Evolutionary conservation across 2,797 vertebrate species (phyloP), one percentile per base, ranked within the genome.

Genomic region (Sylvia borin): DNA sequence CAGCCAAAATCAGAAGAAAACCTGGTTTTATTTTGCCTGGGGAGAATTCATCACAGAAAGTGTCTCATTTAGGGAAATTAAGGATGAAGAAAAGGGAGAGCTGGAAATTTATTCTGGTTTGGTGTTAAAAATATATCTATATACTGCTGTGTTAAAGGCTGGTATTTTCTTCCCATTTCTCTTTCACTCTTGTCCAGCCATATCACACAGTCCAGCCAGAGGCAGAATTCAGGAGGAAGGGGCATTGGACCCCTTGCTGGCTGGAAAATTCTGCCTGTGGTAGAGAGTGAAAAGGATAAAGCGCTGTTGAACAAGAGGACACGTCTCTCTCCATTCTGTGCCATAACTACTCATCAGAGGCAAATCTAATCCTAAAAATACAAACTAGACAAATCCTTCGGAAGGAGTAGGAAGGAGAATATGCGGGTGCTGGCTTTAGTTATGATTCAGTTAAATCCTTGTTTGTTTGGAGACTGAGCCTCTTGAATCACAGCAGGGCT

Each of bases 1-100:
- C 86, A 97, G 96, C 85, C 94, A 95, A 96, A 97, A 96, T 95
- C 95, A 95, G 74, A 94, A 94, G 94, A 96, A 95, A 97, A 97
- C 93, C 87, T 95, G 95, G 77, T 97, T 97, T 95, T 95, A 96
- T 92, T 97, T 97, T 96, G 94, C 87, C 70, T 95, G 71, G 91
- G 94, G 96, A 96, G 87, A 96, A 95, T 92, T 94, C 81, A 97
- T 96, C 95, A 95, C 88, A 88, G 90, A 90, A 95, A 92, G 79
- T 96, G 92, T 78, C 93, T 96, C 88, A 89, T 93, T 97, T 96
- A 71, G 31, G 94, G 92, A 97, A 98, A 97, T 95, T 96, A 93
- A 96, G 93, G 71, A 76, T 93, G 77, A 94, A 95, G 77, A 60
- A 92, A 91, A 96, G 45, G 51, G 80, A 92, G 61, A 97, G 48